Evolutionary conservation across 1,140 invertebrate species (phyloP).

Genomic region (Phortica variegata): DNA sequence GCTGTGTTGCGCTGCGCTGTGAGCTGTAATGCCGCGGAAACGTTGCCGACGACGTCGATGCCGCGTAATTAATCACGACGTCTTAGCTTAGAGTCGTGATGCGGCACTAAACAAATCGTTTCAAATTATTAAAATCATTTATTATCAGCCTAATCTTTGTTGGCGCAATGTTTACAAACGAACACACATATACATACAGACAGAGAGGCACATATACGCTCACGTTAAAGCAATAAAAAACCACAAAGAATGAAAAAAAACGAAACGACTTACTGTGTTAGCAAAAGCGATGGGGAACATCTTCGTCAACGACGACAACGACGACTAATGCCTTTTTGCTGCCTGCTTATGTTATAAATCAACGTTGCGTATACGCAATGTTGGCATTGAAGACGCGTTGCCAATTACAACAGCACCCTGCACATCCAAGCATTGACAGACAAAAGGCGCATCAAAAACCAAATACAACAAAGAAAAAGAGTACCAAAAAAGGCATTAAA

Average conservation of each 20-base stretch:
- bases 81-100: too few relatives aligned
- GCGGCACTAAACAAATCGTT: constrained; percentile 42
- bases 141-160: constrained; percentile 42
- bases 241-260: neutral
- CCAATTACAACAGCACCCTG: too few relatives aligned
- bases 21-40: neutral
- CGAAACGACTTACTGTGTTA: too few relatives aligned
- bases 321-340: constrained; percentile 21
- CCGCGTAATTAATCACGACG: neutral
- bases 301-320: too few relatives aligned
- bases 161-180: too few relatives aligned
- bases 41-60: constrained; percentile 2
- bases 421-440: too few relatives aligned
- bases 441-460: too few relatives aligned
- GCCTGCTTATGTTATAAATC: constrained; percentile 37
- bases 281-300: too few relatives aligned
- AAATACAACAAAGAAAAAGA: too few relatives aligned
- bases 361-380: constrained; percentile 24
- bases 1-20: constrained; percentile 30
- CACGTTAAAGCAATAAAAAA: constrained; percentile 11
- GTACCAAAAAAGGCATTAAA: too few relatives aligned
- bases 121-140: constrained; percentile 54
- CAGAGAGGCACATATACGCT: constrained; percentile 34
- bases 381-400: neutral
- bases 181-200: too few relatives aligned